Evolutionary conservation across 2,797 vertebrate species (phyloP), one percentile per base, ranked within the genome.

Genomic region (Acipenser ruthenus): DNA sequence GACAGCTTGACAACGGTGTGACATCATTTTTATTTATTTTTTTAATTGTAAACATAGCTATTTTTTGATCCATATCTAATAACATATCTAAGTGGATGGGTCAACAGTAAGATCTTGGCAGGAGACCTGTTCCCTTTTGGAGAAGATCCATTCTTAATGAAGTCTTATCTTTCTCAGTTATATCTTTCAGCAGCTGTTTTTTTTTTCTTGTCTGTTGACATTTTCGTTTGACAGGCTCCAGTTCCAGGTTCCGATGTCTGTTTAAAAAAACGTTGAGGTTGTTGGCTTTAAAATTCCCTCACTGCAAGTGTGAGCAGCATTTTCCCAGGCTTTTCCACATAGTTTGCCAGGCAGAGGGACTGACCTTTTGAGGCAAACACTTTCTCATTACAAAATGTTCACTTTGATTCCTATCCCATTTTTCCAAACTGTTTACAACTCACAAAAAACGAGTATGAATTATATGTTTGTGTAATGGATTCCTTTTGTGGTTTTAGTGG

Each of bases 391-490:
- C 87, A 88, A 90, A 93, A 90, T 86, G 90, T 85, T 90, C 88
- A 87, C 92, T 93, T 91, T 93, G 92, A 93, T 93, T 93, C 88
- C 87, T 87, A 82, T 89, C 88, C 90, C 90, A 91, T 90, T 91
- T 88, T 88, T 92, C 90, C 91, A 90, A 93, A 91, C 87, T 91
- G 89, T 93, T 93, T 93, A 93, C 84, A 88, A 86, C 88, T 86
- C 90, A 88, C 88, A 88, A 90, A 92, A 93, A 92, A 89, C 87
- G 89, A 89, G 88, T 88, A 90, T 91, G 91, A 94, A 93, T 93
- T 92, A 93, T 93, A 91, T 92, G 88, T 92, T 93, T 93, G 89
- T 89, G 86, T 89, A 89, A 88, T 85, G 83, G 84, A 92, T 92
- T 92, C 89, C 87, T 90, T 89, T 91, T 89, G 89, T 90, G 91